Base-by-base conservation (phyloP, 2,797 vertebrate genomes). In the Sandelia bainsii region DNA sequence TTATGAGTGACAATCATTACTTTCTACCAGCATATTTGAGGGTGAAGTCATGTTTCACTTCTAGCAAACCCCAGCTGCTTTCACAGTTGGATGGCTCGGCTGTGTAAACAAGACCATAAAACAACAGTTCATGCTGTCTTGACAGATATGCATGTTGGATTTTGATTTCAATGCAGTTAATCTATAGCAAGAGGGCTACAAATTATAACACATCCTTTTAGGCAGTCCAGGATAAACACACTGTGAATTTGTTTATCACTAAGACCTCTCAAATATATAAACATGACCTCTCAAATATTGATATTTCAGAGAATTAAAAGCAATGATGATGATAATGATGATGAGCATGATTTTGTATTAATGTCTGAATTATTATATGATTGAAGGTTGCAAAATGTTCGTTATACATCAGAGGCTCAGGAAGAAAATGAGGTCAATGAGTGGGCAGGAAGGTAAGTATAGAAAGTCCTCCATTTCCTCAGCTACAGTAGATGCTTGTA, bases 101-200 rank as follows among this genome's bases (percentile, higher is more conserved):
- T 22, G 51, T 39, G 46, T 72, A 74, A 86, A 87, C 66, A 83
- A 70, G 58, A 58, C 20, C 70, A 79, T 77, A 69, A 81, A 82
- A 76, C 59, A 77, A 75, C 54, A 54, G 39, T 23, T 27, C 6
- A n/a, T 14, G 20, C 39, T 50, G 5, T 51, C 60, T 52, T 65
- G 51, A 59, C 49, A 34, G 39, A 70, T 65, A 27, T 8, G n/a
- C 14, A 61, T 14, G 14, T 40, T 56, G 39, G 19, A 57, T 52
- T 20, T 60, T 8, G 23, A 52, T 61, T 46, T 64, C 14, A 62
- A 10, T 22, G 11, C 40, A 34, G 29, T 7, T 57, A 23, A 68
- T 75, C 79, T 80, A 44, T 0, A 20, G 17, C 0, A 0, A 23
- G 27, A 14, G 29, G 29, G 22, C 1, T 29, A 29, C 13, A 14